Evolutionary conservation across 53 echinoderm and acorn worm genomes (phyloP).

Genomic region (Pentamera pediparva): DNA sequence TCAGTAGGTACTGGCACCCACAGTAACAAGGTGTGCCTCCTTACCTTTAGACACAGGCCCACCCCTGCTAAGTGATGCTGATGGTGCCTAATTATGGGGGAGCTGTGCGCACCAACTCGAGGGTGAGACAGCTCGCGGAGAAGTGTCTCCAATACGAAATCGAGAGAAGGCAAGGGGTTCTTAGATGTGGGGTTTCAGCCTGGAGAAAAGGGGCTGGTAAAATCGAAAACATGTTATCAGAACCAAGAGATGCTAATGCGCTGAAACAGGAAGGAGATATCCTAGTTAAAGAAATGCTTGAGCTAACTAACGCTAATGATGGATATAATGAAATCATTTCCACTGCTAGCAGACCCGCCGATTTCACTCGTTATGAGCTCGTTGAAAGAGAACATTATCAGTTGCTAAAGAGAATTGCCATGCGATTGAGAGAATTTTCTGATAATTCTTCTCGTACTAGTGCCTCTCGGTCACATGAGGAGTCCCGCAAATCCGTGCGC

Average conservation of each 20-base stretch:
- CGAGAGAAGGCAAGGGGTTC: background rate
- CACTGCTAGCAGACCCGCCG: background rate
- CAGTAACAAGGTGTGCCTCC: too few relatives aligned
- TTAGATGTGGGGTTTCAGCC: background rate
- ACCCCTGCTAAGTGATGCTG: too few relatives aligned
- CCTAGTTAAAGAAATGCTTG: constrained; percentile 5
- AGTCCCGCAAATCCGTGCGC: too few relatives aligned
- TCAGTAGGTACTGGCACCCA: too few relatives aligned
- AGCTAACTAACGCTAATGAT: background rate
- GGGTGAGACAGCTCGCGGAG: background rate
- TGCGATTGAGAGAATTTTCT: background rate
- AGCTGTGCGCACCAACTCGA: too few relatives aligned
- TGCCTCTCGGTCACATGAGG: too few relatives aligned
- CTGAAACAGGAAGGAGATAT: constrained; percentile 3
- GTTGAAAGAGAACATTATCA: background rate
- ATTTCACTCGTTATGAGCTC: background rate
- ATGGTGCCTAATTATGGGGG: too few relatives aligned
- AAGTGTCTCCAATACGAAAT: constrained; percentile 4
- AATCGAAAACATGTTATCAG: background rate
- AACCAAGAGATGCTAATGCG: background rate
- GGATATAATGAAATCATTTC: background rate
- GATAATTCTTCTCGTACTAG: too few relatives aligned
- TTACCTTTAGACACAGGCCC: too few relatives aligned
- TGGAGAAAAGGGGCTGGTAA: background rate
- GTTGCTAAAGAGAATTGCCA: background rate